Conservation (phyloP, 1,140 invertebrate species). For the Pseudomyrmex flavicornis region DNA sequence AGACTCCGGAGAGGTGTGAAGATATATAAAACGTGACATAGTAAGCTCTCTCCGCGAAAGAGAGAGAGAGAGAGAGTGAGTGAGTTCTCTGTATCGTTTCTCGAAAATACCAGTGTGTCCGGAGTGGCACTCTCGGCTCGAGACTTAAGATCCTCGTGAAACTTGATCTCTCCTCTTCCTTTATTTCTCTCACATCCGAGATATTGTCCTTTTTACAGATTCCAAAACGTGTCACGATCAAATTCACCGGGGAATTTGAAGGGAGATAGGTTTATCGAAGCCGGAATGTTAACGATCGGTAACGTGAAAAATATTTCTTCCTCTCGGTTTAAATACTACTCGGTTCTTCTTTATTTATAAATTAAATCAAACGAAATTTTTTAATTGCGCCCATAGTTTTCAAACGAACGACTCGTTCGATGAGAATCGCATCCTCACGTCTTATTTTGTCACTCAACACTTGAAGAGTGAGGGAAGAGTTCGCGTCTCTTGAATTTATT, state of each 20-base stretch:
- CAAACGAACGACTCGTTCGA: too few relatives aligned
- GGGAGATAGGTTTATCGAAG: slow-evolving; percentile 66
- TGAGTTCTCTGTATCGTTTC: slow-evolving; percentile 48
- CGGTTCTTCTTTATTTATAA: too few relatives aligned
- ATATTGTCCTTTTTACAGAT: slow-evolving; percentile 62
- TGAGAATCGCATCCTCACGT: too few relatives aligned
- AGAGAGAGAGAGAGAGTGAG: neutral
- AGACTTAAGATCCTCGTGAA: slow-evolving; percentile 70
- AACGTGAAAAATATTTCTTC: neutral
- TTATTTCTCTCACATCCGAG: slow-evolving; percentile 64
- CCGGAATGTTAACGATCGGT: slow-evolving; percentile 56
- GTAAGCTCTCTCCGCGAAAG: slow-evolving; percentile 20
- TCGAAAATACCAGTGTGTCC: slow-evolving; percentile 69
- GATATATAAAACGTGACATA: slow-evolving; percentile 41
- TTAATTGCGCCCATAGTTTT: too few relatives aligned
- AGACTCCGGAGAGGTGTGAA: slow-evolving; percentile 19
- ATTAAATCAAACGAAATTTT: too few relatives aligned
- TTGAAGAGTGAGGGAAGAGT: neutral
- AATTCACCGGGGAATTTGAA: slow-evolving; percentile 67
- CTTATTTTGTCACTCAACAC: too few relatives aligned
- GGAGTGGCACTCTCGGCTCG: slow-evolving; percentile 63
- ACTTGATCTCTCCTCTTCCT: slow-evolving; percentile 61
- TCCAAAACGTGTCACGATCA: slow-evolving; percentile 69
- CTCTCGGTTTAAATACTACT: neutral
- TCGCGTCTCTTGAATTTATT: neutral